Percentiles rank a stretch among this genome's conserved stretches.
Evolutionary conservation across 2,113 vertebrate species (phyloP).

Genomic region (Seriola dumerili): DNA sequence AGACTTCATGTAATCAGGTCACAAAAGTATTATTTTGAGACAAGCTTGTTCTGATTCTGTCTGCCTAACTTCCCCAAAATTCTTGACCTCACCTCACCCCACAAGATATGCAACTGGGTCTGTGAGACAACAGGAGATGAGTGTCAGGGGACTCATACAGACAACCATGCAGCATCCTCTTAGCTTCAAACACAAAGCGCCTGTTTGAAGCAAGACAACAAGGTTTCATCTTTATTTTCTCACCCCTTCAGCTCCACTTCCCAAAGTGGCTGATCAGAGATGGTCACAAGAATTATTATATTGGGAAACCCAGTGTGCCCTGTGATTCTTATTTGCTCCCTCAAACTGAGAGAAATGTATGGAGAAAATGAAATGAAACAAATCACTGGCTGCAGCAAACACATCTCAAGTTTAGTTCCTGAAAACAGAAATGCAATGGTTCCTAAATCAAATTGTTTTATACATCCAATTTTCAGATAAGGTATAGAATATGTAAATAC

Average conservation of each 20-base stretch:
- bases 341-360: not conserved
- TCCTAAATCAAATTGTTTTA: not conserved
- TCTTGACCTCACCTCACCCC: conserved; percentile 30
- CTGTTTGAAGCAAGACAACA: conserved; percentile 32
- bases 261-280: conserved; percentile 17
- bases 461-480: not conserved
- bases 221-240: conserved; percentile 33
- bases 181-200: conserved; percentile 26
- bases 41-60: conserved; percentile 32
- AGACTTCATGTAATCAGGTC: conserved; percentile 20
- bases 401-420: not conserved
- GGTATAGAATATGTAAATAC: not conserved
- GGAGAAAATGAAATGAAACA: not conserved
- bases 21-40: conserved; percentile 6
- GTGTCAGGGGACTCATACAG: conserved; percentile 17
- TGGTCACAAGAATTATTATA: conserved; percentile 34
- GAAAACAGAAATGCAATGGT: not conserved
- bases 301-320: not conserved
- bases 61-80: conserved; percentile 6
- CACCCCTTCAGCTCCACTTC: conserved; percentile 14
- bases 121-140: conserved; percentile 17
- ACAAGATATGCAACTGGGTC: conserved; percentile 29
- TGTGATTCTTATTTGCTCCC: not conserved
- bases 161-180: conserved; percentile 38
- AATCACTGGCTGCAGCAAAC: not conserved